These are phyloP conservation scores for Tinamus major DNA, from an alignment of 2,797 vertebrate genomes.

Conservation along the genomic window DNA sequence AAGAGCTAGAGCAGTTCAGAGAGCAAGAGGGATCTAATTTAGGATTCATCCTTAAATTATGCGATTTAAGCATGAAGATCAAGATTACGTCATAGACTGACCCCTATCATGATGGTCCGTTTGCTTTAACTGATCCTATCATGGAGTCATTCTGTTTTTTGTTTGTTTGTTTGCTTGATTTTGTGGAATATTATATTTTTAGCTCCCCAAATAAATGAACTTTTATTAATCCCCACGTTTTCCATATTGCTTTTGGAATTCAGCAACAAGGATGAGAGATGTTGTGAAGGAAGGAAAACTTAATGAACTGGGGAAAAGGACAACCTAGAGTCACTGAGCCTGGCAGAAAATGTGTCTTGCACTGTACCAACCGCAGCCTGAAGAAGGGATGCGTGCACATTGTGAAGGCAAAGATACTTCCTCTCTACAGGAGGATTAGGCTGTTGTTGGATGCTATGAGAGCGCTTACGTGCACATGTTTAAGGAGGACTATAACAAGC, in stretches of 20 bases:
- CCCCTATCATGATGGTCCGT: not conserved
- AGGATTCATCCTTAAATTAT: not conserved
- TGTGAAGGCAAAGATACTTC: not conserved
- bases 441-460: not conserved
- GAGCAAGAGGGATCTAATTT: not conserved
- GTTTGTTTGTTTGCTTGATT: too few relatives aligned
- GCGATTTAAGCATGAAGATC: not conserved
- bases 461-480: not conserved
- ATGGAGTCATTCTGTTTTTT: not conserved
- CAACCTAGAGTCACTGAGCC: fast-evolving
- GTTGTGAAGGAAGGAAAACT: not conserved
- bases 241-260: not conserved
- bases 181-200: not conserved
- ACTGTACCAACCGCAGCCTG: fast-evolving
- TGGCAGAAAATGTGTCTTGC: not conserved
- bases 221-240: not conserved
- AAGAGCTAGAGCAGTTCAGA: not conserved
- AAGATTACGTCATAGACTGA: not conserved
- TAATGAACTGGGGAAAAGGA: not conserved
- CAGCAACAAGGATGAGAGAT: fast-evolving
- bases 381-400: not conserved
- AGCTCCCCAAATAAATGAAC: not conserved
- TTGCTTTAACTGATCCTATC: not conserved
- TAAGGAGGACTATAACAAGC: not conserved
- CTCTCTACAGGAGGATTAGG: not conserved